Base-by-base conservation (phyloP, 2,797 vertebrate species). In the Momotus momota region DNA sequence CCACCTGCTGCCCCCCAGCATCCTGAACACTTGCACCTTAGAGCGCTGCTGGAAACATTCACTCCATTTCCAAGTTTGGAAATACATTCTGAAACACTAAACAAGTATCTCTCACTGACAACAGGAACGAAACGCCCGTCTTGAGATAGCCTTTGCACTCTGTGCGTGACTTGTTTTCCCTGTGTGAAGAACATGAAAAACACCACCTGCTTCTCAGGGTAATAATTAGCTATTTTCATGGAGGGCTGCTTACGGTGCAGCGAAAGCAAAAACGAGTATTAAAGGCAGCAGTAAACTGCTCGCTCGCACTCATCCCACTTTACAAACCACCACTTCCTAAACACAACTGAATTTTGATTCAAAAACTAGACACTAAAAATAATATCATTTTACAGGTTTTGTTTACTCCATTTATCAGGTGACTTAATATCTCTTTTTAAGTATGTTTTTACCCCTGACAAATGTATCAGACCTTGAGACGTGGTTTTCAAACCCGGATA, bases 401-500 rank as follows among this genome's bases (percentile, higher is more conserved):
- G 55, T 58, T 83, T 61, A 33, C 62, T 96, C n/a, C 46, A 96
- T 88, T 72, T 88, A 86, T 31, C 81, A 75, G 58, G 65, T 41
- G 70, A 93, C 21, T 23, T 58, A 23, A 25, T 35, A 35, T 35
- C 22, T 58, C 26, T 66, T 73, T 62, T 88, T 31, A 61, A 84
- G 35, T 33, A 81, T 6, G 1, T 51, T 90, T 95, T 84, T 33
- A 78, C 45, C 86, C 70, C 58, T 31, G 3, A 58, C 22, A 91
- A 96, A 81, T 78, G 91, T 80, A 94, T 48, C 88, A 96, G 88
- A 70, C 79, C 78, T 91, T 67, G 61, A 90, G 93, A 60, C 66
- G 67, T 52, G 94, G 79, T 95, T 97, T 97, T 79, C 92, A 81
- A 92, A 89, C 65, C 81, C 52, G 48, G 95, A 86, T 96, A 89